phyloP scores from a whole-genome alignment of 2,888 invertebrate genomes.

The Lottia gigantea region DNA sequence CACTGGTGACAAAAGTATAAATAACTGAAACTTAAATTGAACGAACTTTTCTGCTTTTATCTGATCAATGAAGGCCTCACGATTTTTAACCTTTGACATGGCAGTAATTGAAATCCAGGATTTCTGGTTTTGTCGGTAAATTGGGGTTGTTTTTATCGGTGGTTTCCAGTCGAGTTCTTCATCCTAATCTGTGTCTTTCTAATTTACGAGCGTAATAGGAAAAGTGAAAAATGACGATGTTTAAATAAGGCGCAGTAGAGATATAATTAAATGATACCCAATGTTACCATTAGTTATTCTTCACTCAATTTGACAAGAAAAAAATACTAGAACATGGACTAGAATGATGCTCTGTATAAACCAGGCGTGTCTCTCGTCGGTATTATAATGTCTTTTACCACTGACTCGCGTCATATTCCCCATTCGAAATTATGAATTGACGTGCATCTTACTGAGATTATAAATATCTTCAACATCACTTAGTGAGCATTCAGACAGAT shows the following conservation, averaged over 20 bases:
- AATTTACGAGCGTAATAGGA: background rate
- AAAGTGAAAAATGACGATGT: background rate
- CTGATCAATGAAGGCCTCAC: background rate
- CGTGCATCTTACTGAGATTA: no score
- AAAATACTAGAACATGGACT: no score
- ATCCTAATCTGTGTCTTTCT: background rate
- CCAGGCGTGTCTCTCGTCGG: no score
- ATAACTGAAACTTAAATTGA: slow-evolving; percentile 3
- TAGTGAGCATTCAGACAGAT: no score
- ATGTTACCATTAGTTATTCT: no score
- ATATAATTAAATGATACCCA: no score
- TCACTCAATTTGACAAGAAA: no score
- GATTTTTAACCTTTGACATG: background rate
- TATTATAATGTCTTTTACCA: no score
- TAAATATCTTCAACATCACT: no score
- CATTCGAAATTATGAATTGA: no score
- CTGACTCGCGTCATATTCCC: no score
- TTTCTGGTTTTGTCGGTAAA: background rate
- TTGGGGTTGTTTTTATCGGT: slow-evolving; percentile 5
- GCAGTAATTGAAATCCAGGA: slow-evolving; percentile 4
- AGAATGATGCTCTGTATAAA: no score
- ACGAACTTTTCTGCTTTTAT: background rate
- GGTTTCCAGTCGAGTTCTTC: background rate
- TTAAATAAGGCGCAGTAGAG: background rate
- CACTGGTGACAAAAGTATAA: slow-evolving; percentile 1